These are phyloP conservation scores for Rhodophaea formosa DNA, from an alignment of 2,888 invertebrate species.

Conservation along the genomic window DNA sequence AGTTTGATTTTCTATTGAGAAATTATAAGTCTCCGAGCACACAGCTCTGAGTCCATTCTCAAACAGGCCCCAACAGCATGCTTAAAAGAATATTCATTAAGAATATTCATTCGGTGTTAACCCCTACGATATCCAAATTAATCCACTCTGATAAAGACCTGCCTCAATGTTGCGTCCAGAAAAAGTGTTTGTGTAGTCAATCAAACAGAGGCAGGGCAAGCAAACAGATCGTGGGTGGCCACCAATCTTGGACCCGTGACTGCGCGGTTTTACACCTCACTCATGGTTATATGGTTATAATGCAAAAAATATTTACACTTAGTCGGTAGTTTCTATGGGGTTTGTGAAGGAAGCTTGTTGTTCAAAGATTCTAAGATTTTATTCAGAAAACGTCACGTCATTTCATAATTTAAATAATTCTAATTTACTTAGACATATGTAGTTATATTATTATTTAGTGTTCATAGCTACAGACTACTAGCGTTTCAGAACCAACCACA, in stretches of 20 bases:
- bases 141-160: constrained; percentile 36
- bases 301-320: constrained; percentile 19
- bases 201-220: constrained; percentile 60
- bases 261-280: constrained; percentile 39
- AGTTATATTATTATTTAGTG: too few species aligned
- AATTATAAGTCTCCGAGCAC: too few species aligned
- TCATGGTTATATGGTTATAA: constrained; percentile 25
- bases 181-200: constrained; percentile 68
- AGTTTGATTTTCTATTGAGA: too few species aligned
- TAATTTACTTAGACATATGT: too few species aligned
- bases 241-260: constrained; percentile 41
- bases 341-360: background rate
- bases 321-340: background rate
- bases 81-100: too few species aligned
- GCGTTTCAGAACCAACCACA: too few species aligned
- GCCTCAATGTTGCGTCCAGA: constrained; percentile 42
- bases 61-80: too few species aligned
- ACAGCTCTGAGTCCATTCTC: too few species aligned
- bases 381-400: too few species aligned
- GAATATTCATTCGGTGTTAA: background rate
- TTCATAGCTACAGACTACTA: too few species aligned
- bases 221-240: constrained; percentile 70
- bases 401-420: too few species aligned
- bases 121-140: background rate
- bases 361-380: too few species aligned